These are phyloP conservation scores for Drepanosiphum platanoidis DNA, from an alignment of 2,888 invertebrate species.

Conservation along the genomic window DNA sequence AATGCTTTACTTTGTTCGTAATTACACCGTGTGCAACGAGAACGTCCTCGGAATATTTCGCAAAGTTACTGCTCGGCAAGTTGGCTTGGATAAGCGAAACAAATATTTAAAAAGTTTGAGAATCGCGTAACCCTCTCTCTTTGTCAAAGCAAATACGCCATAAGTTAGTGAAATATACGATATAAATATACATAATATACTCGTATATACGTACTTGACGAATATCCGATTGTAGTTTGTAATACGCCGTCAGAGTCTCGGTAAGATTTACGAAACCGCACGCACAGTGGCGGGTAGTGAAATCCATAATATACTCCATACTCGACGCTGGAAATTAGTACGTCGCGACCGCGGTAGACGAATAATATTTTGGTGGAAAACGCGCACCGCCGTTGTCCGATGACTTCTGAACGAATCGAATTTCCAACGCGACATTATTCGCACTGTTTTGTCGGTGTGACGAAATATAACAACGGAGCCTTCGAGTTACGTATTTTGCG, in stretches of 20 bases:
- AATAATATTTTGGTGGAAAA: not conserved
- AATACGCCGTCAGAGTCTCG: not conserved
- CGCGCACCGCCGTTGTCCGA: not conserved
- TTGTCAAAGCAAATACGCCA: not conserved
- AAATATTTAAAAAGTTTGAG: constrained; percentile 19
- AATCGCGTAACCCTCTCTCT: not conserved
- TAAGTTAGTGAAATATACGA: constrained; percentile 5
- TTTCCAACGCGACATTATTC: not conserved
- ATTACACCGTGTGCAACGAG: not conserved
- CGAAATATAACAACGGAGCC: no score
- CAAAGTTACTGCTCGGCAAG: not conserved
- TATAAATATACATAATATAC: not conserved
- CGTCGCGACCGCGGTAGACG: not conserved
- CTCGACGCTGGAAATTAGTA: no score
- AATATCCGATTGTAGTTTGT: not conserved
- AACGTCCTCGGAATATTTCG: not conserved
- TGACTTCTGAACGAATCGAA: not conserved
- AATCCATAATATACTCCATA: no score
- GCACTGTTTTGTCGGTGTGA: no score
- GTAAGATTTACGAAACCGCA: no score
- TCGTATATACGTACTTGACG: no score
- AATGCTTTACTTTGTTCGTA: constrained; percentile 24
- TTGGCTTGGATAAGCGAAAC: not conserved
- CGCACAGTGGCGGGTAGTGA: no score
- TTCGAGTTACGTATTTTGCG: no score